Evolutionary conservation across 2,797 vertebrate species (phyloP).

Genomic region (Thripadectes ignobilis): DNA sequence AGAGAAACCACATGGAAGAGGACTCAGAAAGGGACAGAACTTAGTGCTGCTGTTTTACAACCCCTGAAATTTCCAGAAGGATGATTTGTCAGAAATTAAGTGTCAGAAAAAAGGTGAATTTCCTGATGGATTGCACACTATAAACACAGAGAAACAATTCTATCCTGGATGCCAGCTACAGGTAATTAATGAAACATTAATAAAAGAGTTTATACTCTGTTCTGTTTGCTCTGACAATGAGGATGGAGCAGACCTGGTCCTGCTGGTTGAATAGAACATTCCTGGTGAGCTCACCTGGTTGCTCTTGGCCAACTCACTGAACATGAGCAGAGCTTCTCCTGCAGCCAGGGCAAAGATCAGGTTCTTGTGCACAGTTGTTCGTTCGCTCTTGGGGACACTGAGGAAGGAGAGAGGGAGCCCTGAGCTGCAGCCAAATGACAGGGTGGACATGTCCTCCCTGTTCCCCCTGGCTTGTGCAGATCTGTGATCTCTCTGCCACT

Average conservation of each 20-base stretch:
- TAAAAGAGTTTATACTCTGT: not conserved
- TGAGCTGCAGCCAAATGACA: not conserved
- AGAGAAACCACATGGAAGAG: not conserved
- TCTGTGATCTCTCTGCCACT: not conserved
- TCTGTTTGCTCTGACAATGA: not conserved
- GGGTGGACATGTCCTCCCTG: accelerated
- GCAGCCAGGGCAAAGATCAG: slow-evolving; percentile 86
- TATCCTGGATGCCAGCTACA: not conserved
- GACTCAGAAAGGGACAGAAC: not conserved
- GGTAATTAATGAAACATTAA: not conserved
- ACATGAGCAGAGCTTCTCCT: slow-evolving; percentile 88
- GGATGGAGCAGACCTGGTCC: not conserved
- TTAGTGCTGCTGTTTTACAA: not conserved
- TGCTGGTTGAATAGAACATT: accelerated
- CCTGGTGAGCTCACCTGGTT: slow-evolving; percentile 77
- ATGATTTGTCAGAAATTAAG: not conserved
- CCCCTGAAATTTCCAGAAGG: not conserved
- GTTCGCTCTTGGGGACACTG: slow-evolving; percentile 88
- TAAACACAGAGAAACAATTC: not conserved
- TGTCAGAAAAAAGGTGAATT: not conserved
- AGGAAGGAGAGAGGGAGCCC: not conserved
- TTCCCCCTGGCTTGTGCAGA: not conserved
- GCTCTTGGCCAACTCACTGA: slow-evolving; percentile 84
- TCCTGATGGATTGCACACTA: not conserved
- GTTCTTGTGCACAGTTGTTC: slow-evolving; percentile 92